Base-by-base conservation (phyloP, 2,888 invertebrate species). In the Coelinius sp. region DNA sequence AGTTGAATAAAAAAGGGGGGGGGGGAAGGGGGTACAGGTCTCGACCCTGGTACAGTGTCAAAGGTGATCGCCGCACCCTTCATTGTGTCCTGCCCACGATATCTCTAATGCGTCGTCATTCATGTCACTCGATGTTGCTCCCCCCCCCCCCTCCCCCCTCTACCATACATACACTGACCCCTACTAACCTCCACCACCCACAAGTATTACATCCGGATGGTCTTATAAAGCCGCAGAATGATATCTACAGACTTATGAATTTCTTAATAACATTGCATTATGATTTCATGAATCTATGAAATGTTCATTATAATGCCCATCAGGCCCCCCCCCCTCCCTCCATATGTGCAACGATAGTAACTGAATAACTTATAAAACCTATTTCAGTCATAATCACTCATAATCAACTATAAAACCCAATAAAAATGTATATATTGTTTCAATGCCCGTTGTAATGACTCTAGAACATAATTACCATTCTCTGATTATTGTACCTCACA, bases 71-170 rank as follows among this genome's bases (percentile, higher is more conserved):
- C 86, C 86, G 85, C 86, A 85, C 85, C 86, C 85, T 83, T 84
- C 84, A 86, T 86, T 86, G 86, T 86, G 80, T 83, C 83, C 84
- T 82, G 81, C 85, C 86, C 85, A 85, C 86, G 84, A 84, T 86
- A 85, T 77, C 78, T 74, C 75, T 78, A 79, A 79, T 80, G 77
- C 83, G 80, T 81, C 83, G 82, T 83, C 84, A 84, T 84, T 83
- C 82, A 80, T 80, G 81, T 83, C 83, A 84, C 78, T 49, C 79
- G 79, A 80, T 73, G 75, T 75, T 74, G 70, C 76, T 76, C 77
- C 75, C 76, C 68, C 71, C 73, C 65, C 56, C 53, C 67, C 53
- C 56, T 27, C 8, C 64, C 49, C 44, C 27, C 59, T n/a, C 31
- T 46, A 59, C 49, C 49, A 53, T 56, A 27, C 53, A 67, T 27